phyloP scores from a whole-genome alignment of 2,113 vertebrate genomes.

The Callocephalon fimbriatum region DNA sequence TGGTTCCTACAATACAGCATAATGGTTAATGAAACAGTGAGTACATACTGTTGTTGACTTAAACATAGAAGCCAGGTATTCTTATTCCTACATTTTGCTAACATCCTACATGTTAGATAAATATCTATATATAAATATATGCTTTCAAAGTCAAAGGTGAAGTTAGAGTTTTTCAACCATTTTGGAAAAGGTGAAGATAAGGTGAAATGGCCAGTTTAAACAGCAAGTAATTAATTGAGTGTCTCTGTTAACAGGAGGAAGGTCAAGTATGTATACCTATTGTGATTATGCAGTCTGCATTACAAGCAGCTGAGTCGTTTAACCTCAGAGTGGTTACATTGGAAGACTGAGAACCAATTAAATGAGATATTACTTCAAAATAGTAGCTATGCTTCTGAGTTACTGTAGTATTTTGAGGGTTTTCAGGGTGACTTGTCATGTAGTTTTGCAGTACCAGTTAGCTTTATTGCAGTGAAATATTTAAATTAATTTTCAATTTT shows the following conservation, averaged over 20 bases:
- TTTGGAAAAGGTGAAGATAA: constrained; percentile 64
- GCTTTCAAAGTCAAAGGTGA: constrained; percentile 64
- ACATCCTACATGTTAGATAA: constrained; percentile 16
- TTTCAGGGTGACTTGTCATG: neutral
- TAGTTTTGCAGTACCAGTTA: constrained; percentile 8
- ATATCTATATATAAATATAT: neutral
- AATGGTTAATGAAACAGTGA: neutral
- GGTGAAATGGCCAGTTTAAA: constrained; percentile 69
- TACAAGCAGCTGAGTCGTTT: constrained; percentile 64
- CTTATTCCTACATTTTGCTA: neutral
- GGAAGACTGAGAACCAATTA: constrained; percentile 77
- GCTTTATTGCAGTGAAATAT: neutral
- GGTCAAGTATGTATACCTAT: constrained; percentile 70
- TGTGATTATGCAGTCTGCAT: constrained; percentile 60
- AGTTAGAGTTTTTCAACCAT: constrained; percentile 59
- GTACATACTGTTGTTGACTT: constrained; percentile 3
- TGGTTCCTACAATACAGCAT: neutral
- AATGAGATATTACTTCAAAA: constrained; percentile 80
- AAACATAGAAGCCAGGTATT: neutral
- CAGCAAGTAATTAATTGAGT: constrained; percentile 81
- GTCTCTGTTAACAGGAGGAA: constrained; percentile 76
- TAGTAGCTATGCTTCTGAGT: constrained; percentile 74
- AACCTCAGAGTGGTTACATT: constrained; percentile 69
- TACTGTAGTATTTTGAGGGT: neutral
- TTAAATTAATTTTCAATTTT: constrained; percentile 8